These are phyloP conservation scores for Himalopsyche kuldschensis DNA, from an alignment of 2,888 invertebrate species.

Conservation along the genomic window DNA sequence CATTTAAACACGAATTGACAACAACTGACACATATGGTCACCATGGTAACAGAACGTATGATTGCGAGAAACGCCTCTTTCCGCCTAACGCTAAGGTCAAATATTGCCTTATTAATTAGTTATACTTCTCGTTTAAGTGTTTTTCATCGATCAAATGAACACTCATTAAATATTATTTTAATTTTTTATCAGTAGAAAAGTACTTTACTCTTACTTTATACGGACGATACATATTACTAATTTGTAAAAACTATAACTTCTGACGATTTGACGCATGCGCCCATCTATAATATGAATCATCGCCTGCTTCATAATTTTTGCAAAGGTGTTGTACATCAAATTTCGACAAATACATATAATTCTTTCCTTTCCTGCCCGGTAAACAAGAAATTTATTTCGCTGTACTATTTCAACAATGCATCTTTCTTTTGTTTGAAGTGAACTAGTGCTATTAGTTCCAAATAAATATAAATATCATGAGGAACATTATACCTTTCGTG, in stretches of 20 bases:
- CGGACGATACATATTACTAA: not conserved
- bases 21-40: conserved; percentile 16
- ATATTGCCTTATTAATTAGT: conserved; percentile 12
- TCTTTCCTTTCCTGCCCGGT: not conserved
- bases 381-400: not conserved
- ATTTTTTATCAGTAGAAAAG: not conserved
- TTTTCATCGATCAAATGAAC: not conserved
- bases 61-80: conserved; percentile 36
- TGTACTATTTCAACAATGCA: not conserved
- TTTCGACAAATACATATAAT: not conserved
- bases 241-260: conserved; percentile 4
- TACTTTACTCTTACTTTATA: not conserved
- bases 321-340: conserved; percentile 5
- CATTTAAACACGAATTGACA: conserved; percentile 9
- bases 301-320: conserved; percentile 21
- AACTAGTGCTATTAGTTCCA: not conserved
- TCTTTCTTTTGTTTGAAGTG: not conserved
- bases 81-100: conserved; percentile 23
- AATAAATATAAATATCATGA: not conserved
- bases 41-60: conserved; percentile 35
- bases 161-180: not conserved
- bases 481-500: not conserved
- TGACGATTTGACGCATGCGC: conserved; percentile 31
- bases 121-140: not conserved
- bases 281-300: conserved; percentile 31